Evolutionary conservation across 2,797 vertebrate species (phyloP).

Genomic region (Ibycter americanus): DNA sequence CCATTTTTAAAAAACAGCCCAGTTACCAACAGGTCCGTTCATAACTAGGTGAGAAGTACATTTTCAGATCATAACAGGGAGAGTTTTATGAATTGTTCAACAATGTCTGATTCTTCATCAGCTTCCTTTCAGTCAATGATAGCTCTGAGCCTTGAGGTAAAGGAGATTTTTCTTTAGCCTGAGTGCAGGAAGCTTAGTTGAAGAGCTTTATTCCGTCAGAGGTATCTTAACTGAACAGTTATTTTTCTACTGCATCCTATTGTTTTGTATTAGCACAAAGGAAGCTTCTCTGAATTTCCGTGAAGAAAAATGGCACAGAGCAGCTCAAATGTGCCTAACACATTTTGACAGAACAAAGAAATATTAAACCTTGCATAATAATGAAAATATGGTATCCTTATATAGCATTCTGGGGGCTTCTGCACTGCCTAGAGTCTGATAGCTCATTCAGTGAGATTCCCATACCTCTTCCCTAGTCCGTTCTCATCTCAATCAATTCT

Average conservation of each 20-base stretch:
- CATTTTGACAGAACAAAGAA: not conserved
- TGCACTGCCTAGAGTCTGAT: not conserved
- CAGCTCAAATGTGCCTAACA: not conserved
- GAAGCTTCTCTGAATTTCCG: not conserved
- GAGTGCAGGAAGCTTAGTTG: not conserved
- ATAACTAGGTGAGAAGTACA: not conserved
- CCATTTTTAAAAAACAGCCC: not conserved
- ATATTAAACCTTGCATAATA: not conserved
- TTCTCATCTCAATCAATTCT: not conserved
- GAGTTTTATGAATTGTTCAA: not conserved
- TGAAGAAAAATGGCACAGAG: not conserved
- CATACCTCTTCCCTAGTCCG: accelerated
- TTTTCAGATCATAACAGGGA: not conserved
- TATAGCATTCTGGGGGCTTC: not conserved
- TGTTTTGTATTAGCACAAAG: not conserved
- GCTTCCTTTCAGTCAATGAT: not conserved
- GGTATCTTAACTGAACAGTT: not conserved
- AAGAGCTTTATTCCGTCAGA: not conserved
- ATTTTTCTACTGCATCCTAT: not conserved
- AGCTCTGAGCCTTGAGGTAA: not conserved
- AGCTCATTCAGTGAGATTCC: not conserved
- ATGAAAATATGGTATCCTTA: not conserved
- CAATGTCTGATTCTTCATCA: not conserved
- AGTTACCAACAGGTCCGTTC: not conserved
- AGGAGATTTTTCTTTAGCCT: not conserved